These are phyloP conservation scores for Oophaga sylvatica DNA, from an alignment of 2,797 vertebrate species.

Conservation along the genomic window DNA sequence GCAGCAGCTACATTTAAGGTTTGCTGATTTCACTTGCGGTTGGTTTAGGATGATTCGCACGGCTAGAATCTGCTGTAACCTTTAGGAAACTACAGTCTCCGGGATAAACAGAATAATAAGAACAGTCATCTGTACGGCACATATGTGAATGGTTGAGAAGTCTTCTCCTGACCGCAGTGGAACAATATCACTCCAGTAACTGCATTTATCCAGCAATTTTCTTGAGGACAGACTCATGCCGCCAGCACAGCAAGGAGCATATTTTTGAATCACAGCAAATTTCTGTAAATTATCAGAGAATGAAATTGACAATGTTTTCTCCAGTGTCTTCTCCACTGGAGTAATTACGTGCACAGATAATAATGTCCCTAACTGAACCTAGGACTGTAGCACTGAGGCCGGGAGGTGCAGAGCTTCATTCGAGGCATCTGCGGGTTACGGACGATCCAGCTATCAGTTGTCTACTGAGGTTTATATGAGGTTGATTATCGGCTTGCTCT, in stretches of 20 bases:
- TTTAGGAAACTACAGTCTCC: background rate
- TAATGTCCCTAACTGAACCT: slow-evolving; percentile 33
- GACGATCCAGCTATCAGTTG: background rate
- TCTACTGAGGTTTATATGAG: background rate
- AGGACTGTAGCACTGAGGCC: background rate
- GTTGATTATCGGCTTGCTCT: background rate
- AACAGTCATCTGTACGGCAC: background rate
- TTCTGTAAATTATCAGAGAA: slow-evolving; percentile 31
- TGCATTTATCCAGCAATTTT: slow-evolving; percentile 25
- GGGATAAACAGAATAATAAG: slow-evolving; percentile 24
- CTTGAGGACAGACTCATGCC: slow-evolving; percentile 36
- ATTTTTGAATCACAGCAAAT: slow-evolving; percentile 37
- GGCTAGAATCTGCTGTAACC: background rate
- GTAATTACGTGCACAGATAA: slow-evolving; percentile 35
- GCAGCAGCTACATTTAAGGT: background rate
- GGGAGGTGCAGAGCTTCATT: no score
- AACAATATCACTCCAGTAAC: slow-evolving; percentile 10
- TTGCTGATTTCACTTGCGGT: background rate
- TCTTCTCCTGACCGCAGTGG: slow-evolving; percentile 5
- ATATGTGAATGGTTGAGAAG: slow-evolving; percentile 24
- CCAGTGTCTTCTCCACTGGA: slow-evolving; percentile 33
- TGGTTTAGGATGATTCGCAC: background rate
- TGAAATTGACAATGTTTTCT: slow-evolving; percentile 35
- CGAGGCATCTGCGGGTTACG: no score
- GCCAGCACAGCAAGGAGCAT: slow-evolving; percentile 26